These are phyloP conservation scores for Perdita meconis DNA, from an alignment of 2,888 invertebrate genomes.

Conservation along the genomic window DNA sequence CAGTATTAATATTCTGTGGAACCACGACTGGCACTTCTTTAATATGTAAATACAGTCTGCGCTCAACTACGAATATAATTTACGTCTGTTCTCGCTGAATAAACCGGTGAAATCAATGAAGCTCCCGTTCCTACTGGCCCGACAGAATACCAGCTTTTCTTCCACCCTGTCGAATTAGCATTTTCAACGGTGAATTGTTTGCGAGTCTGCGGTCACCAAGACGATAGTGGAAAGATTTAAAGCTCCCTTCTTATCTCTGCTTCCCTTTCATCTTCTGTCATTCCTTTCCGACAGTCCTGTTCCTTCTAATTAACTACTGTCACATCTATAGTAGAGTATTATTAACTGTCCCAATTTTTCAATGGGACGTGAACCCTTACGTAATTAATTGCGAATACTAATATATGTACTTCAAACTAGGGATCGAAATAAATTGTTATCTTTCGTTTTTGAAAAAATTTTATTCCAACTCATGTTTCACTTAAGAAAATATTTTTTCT, in stretches of 20 bases:
- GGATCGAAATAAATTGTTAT: too few relatives aligned
- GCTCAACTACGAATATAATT: constrained; percentile 61
- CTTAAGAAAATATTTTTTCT: too few relatives aligned
- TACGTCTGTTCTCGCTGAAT: constrained; percentile 60
- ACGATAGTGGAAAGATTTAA: constrained; percentile 52
- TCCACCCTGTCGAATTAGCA: constrained; percentile 61
- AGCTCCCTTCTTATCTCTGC: constrained; percentile 6
- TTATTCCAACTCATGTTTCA: too few relatives aligned
- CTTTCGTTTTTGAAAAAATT: too few relatives aligned
- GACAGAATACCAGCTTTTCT: constrained; percentile 24
- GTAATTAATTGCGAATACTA: too few relatives aligned
- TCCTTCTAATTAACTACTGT: background rate
- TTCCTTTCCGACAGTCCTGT: constrained; percentile 26
- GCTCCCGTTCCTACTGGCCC: constrained; percentile 46
- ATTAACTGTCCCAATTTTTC: too few relatives aligned
- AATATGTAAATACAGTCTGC: constrained; percentile 59
- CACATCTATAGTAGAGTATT: too few relatives aligned
- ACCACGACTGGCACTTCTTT: constrained; percentile 34
- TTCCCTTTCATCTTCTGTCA: constrained; percentile 3
- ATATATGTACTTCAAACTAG: too few relatives aligned
- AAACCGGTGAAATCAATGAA: constrained; percentile 65
- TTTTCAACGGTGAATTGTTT: constrained; percentile 53
- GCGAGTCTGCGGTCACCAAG: constrained; percentile 5
- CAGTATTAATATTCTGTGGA: constrained; percentile 46
- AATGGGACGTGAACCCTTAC: too few relatives aligned